phyloP scores from a whole-genome alignment of 1,140 invertebrate species.

The Drosophila azteca region DNA sequence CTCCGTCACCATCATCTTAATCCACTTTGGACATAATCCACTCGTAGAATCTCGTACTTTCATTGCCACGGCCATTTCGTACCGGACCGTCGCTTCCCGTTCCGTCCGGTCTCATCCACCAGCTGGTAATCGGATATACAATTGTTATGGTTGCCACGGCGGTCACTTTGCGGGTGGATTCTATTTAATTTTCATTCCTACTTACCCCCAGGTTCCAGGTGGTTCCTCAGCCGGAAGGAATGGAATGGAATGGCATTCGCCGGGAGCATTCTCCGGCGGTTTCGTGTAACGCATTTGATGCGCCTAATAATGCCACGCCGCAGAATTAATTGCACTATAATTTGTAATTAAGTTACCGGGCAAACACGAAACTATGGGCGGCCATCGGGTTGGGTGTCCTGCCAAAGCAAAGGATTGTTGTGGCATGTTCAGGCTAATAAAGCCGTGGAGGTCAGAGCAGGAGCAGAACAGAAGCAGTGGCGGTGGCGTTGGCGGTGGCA shows the following conservation, averaged over 20 bases:
- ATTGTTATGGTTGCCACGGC: constrained; percentile 5
- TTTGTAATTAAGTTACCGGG: constrained; percentile 80
- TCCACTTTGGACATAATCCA: constrained; percentile 9
- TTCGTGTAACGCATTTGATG: constrained; percentile 57
- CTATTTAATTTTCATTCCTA: constrained; percentile 52
- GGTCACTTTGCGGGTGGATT: constrained; percentile 46
- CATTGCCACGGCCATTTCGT: neutral
- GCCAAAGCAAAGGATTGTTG: constrained; percentile 25
- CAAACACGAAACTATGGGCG: constrained; percentile 56
- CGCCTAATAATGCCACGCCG: constrained; percentile 73
- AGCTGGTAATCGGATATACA: constrained; percentile 21
- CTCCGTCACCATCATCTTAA: neutral
- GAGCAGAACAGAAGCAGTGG: constrained; percentile 10
- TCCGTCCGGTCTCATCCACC: too few relatives aligned
- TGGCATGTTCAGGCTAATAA: constrained; percentile 51
- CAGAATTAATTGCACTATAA: constrained; percentile 83
- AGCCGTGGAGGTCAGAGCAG: constrained; percentile 17
- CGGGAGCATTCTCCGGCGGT: constrained; percentile 27
- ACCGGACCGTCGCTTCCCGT: too few relatives aligned
- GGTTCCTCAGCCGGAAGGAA: neutral
- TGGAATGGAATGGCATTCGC: neutral
- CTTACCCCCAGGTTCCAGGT: constrained; percentile 44
- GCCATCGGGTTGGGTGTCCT: too few relatives aligned
- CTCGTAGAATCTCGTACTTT: constrained; percentile 17
- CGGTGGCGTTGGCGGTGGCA: neutral